phyloP scores from a whole-genome alignment of 2,797 vertebrate genomes.

The Apodemus agrarius region DNA sequence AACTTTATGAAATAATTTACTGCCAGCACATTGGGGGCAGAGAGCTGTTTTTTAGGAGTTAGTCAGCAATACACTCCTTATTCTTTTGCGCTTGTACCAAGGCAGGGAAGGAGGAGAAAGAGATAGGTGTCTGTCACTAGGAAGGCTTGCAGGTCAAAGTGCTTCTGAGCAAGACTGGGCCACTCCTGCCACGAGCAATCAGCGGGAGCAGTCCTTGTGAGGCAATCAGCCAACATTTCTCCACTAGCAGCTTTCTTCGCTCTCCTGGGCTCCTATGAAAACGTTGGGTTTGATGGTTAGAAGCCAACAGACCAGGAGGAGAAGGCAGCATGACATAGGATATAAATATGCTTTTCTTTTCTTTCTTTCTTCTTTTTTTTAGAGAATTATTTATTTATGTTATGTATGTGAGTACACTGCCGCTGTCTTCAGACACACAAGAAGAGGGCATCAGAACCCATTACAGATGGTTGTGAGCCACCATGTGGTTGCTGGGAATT shows the following conservation, averaged over 20 bases:
- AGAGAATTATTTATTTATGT: no score
- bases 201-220: neutral
- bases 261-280: neutral
- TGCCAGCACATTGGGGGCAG: neutral
- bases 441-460: no score
- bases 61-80: neutral
- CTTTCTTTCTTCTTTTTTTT: no score
- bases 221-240: neutral
- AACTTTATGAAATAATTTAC: slow-evolving; percentile 46
- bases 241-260: neutral
- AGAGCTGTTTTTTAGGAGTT: neutral
- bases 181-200: neutral
- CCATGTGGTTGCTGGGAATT: no score
- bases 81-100: neutral
- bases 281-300: neutral
- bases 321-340: neutral
- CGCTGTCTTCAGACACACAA: no score
- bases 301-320: neutral
- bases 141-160: neutral
- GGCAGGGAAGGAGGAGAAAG: neutral
- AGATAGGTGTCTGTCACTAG: neutral
- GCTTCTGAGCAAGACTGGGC: neutral
- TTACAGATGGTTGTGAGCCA: no score
- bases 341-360: slow-evolving; percentile 5
- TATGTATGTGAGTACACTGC: no score